Evolutionary conservation across 1,140 invertebrate genomes (phyloP).

Genomic region (Paraescarpia echinospica): DNA sequence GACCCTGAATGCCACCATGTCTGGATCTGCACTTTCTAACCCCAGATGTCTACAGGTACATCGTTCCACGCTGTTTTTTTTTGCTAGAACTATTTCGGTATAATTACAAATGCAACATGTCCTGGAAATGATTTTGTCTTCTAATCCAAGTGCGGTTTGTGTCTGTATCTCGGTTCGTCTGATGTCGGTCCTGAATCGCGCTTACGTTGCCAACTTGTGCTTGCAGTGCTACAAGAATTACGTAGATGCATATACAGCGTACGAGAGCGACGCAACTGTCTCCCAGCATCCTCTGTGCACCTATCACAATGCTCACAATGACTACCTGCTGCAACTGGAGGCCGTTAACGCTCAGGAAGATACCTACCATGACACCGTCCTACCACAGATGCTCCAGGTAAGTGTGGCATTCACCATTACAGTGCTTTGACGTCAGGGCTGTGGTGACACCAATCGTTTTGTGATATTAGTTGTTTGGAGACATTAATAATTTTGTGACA

Average conservation of each 20-base stretch:
- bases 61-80: not conserved
- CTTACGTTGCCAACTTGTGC: not conserved
- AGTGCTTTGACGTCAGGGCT: not conserved
- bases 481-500: too few species aligned
- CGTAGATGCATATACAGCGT: slow-evolving; percentile 69
- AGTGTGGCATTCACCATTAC: not conserved
- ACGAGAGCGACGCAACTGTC: slow-evolving; percentile 31
- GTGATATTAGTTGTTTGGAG: too few species aligned
- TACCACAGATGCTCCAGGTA: slow-evolving; percentile 79
- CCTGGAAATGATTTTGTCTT: not conserved
- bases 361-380: slow-evolving; percentile 71
- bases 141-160: not conserved
- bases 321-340: slow-evolving; percentile 87
- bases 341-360: slow-evolving; percentile 86
- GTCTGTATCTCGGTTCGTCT: not conserved
- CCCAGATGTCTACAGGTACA: not conserved
- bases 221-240: slow-evolving; percentile 64
- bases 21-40: not conserved
- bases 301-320: slow-evolving; percentile 90
- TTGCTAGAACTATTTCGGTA: not conserved
- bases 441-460: not conserved
- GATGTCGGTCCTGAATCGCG: not conserved
- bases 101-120: not conserved
- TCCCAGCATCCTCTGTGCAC: slow-evolving; percentile 66
- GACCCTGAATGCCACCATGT: not conserved